Evolutionary conservation across 1,140 invertebrate species (phyloP), one percentile per base, ranked within the genome.

Genomic region (Drosophila eugracilis): DNA sequence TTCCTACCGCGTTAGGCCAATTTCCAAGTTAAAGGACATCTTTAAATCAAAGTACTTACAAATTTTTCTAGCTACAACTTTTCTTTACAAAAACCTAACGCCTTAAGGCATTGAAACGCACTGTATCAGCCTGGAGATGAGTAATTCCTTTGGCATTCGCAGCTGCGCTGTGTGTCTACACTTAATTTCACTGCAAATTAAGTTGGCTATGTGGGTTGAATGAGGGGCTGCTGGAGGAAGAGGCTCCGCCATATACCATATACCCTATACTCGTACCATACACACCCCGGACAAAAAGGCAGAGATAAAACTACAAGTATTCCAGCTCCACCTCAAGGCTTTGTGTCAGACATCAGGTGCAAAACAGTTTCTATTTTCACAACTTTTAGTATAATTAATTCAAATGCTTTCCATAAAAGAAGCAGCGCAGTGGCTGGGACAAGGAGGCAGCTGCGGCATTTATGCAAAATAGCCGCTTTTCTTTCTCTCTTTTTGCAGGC

Each of bases 351-450:
- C 81, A 85, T 86, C 81, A 85, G 81, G 76, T 85, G 81, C 66
- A 86, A 76, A 85, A 57, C 73, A 76, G 78, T 85, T 86, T 86
- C 81, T 86, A 86, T 85, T 86, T 76, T 86, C 81, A 80, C 81
- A 86, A 85, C 81, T 85, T 81, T 85, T 50, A 69, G 81, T 77
- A 86, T 85, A 85, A 85, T 85, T 85, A 85, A 85, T 85, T 85
- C 81, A 85, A 85, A 86, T 85, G 81, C 62, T 85, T 79, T 79
- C 75, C 80, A 76, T 80, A 69, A 85, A 73, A 34, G 53, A 17
- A 52, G 1, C 17, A 17, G 24, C 0, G 32, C 19, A 6, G 36
- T 3, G 17, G n/a, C 1, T 1, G n/a, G 5, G 34, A 12, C 12
- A 7, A 2, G 47, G 48, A 15, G 52, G 36, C 65, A 78, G 59